Evolutionary conservation across 2,888 invertebrate species (phyloP).

Genomic region (Asteroscopus sphinx): DNA sequence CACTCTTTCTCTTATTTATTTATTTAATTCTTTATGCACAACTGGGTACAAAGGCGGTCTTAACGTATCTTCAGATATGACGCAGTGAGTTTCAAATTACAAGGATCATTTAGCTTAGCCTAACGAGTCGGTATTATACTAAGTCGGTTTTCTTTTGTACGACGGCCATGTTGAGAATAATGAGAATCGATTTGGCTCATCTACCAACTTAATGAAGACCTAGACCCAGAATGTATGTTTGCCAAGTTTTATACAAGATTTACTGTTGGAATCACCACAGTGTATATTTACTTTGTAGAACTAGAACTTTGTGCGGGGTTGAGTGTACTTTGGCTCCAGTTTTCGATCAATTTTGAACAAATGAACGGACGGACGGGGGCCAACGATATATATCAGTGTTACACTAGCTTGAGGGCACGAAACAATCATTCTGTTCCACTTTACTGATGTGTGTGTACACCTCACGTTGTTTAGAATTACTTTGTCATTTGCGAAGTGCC

Average conservation of each 20-base stretch:
- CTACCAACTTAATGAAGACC: constrained; percentile 30
- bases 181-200: constrained; percentile 37
- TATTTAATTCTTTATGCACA: no score
- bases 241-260: constrained; percentile 26
- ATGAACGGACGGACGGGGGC: no score
- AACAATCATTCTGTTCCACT: no score
- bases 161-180: constrained; percentile 16
- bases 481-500: no score
- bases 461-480: no score
- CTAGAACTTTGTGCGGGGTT: not conserved
- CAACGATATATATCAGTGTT: no score
- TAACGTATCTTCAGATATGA: not conserved
- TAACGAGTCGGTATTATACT: constrained; percentile 26
- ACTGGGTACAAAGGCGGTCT: no score
- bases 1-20: no score
- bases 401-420: no score
- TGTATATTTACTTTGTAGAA: constrained; percentile 8
- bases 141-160: constrained; percentile 20
- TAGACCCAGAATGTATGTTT: constrained; percentile 20
- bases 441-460: no score
- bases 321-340: no score
- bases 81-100: constrained; percentile 27
- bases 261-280: constrained; percentile 1
- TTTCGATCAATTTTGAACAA: no score
- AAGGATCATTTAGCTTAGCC: constrained; percentile 36